Evolutionary conservation across 2,888 invertebrate genomes (phyloP).

Genomic region (Mamestra brassicae): DNA sequence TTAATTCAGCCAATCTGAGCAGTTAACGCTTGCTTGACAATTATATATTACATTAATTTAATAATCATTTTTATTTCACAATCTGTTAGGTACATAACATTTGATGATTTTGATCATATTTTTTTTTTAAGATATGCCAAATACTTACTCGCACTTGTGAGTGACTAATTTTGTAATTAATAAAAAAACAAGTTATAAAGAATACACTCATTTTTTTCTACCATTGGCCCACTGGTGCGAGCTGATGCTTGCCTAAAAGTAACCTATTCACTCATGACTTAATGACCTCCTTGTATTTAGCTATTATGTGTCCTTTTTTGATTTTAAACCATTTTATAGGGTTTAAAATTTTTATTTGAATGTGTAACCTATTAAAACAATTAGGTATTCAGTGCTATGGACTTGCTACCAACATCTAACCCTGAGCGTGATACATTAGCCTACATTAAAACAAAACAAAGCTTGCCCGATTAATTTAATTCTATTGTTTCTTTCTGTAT

Average conservation of each 20-base stretch:
- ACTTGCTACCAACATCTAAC: slow-evolving; percentile 28
- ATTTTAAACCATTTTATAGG: background rate
- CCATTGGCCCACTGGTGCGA: too few relatives aligned
- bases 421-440: slow-evolving; percentile 52
- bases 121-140: too few relatives aligned
- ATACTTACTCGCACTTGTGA: too few relatives aligned
- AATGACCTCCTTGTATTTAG: too few relatives aligned
- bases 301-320: background rate
- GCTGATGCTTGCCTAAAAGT: too few relatives aligned
- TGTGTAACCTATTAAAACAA: background rate
- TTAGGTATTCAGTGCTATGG: background rate
- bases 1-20: background rate
- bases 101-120: too few relatives aligned
- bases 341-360: background rate
- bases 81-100: background rate
- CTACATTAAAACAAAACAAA: slow-evolving; percentile 58
- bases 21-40: background rate
- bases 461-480: slow-evolving; percentile 45
- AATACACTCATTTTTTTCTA: too few relatives aligned
- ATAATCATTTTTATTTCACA: background rate
- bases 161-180: too few relatives aligned
- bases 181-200: too few relatives aligned
- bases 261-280: too few relatives aligned
- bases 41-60: background rate
- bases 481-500: slow-evolving; percentile 48